Conservation (phyloP, 1,140 invertebrate species). For the Listronotus bonariensis region DNA sequence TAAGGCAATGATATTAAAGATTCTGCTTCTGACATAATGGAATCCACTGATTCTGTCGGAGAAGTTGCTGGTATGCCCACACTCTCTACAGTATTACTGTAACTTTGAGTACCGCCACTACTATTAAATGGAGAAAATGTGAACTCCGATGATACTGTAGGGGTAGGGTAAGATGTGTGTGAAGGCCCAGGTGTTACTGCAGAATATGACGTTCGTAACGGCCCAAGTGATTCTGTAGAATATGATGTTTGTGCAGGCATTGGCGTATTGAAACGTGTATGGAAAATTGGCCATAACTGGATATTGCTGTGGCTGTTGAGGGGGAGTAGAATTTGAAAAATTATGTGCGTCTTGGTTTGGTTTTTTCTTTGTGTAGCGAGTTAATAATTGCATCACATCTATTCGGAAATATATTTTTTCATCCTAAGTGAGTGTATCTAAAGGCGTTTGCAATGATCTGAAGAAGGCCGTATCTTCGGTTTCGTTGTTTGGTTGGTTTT, state of each 20-base stretch:
- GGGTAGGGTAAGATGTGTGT: no score
- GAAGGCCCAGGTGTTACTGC: no score
- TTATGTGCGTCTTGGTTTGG: background rate
- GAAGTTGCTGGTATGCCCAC: background rate
- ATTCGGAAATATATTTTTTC: background rate
- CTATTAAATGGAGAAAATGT: no score
- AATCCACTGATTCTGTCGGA: slow-evolving; percentile 1
- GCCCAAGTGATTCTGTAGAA: background rate
- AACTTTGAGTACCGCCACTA: no score
- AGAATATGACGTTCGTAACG: no score
- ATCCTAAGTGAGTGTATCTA: background rate
- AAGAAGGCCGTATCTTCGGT: slow-evolving; percentile 2
- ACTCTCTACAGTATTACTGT: no score
- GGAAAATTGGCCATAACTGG: background rate
- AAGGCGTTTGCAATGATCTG: background rate
- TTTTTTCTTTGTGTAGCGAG: background rate
- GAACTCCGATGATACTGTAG: no score
- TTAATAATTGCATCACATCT: background rate
- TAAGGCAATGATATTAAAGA: slow-evolving; percentile 1
- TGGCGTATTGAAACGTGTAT: slow-evolving; percentile 1
- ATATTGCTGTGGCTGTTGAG: background rate
- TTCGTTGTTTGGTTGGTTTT: background rate
- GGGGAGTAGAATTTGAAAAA: background rate
- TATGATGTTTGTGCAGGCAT: background rate
- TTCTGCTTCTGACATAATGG: background rate